Percentiles rank a stretch among this genome's conserved stretches.
These are phyloP conservation scores for Rissa tridactyla DNA, from an alignment of 2,113 vertebrate genomes.

Conservation along the genomic window DNA sequence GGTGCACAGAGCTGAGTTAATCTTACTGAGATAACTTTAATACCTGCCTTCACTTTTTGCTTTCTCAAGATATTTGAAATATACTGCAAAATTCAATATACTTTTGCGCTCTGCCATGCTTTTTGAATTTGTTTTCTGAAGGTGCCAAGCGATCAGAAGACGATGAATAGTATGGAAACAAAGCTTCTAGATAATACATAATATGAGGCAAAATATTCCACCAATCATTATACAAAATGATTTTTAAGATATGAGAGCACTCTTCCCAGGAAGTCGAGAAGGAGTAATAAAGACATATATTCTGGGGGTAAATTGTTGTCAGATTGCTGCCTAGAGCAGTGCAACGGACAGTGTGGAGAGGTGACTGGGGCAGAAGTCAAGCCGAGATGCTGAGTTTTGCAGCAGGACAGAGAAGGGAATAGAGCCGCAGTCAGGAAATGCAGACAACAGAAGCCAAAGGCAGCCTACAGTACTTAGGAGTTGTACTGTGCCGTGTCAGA, in stretches of 20 bases:
- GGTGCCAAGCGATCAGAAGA: not conserved
- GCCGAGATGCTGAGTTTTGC: not conserved
- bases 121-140: not conserved
- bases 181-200: not conserved
- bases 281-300: not conserved
- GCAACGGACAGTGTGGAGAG: accelerated
- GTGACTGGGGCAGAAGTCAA: not conserved
- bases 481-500: not conserved
- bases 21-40: not conserved
- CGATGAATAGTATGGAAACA: not conserved
- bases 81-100: not conserved
- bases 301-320: not conserved
- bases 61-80: not conserved
- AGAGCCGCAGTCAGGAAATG: not conserved
- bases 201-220: not conserved
- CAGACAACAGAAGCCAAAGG: not conserved
- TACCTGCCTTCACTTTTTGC: not conserved
- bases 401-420: not conserved
- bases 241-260: not conserved
- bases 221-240: not conserved
- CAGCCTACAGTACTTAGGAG: accelerated
- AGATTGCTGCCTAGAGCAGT: not conserved
- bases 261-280: not conserved
- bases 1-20: not conserved
- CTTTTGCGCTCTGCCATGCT: not conserved